Evolutionary conservation across 1,140 invertebrate genomes (phyloP).

Genomic region (Cotesia typhae): DNA sequence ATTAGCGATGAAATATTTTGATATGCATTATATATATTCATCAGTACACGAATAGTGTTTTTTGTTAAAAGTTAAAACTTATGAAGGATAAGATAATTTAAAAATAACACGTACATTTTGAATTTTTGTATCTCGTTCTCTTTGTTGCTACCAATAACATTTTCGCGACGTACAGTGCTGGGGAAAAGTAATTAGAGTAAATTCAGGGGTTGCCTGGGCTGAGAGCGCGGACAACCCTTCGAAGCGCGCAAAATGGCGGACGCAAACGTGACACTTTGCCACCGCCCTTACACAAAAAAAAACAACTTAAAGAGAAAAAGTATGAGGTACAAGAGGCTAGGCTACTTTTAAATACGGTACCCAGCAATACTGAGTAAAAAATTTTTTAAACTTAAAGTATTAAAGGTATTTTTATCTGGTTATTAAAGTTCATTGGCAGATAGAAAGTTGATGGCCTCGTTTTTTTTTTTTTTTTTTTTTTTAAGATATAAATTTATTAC

Average conservation of each 20-base stretch:
- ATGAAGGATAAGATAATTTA: not conserved
- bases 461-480: too few species aligned
- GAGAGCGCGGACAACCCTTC: slow-evolving; percentile 50
- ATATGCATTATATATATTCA: too few species aligned
- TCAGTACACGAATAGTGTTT: too few species aligned
- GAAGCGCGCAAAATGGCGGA: slow-evolving; percentile 57
- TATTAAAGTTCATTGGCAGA: too few species aligned
- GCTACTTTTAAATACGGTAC: slow-evolving; percentile 50
- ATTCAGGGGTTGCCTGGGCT: slow-evolving; percentile 50
- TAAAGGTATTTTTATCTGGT: too few species aligned
- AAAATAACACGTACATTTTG: slow-evolving; percentile 12
- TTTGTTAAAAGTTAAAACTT: not conserved
- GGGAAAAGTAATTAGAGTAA: slow-evolving; percentile 61
- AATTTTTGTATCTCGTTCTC: slow-evolving; percentile 28
- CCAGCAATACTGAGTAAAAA: slow-evolving; percentile 47
- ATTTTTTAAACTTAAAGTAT: slow-evolving; percentile 13
- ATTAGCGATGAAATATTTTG: too few species aligned
- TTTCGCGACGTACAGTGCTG: slow-evolving; percentile 49
- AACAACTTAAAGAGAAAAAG: slow-evolving; percentile 8
- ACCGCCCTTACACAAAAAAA: slow-evolving; percentile 49
- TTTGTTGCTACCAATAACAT: slow-evolving; percentile 57
- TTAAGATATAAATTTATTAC: too few species aligned
- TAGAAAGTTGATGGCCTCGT: too few species aligned
- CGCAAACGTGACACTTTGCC: slow-evolving; percentile 40
- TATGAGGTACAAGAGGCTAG: slow-evolving; percentile 38